These are phyloP conservation scores for Helicolenus hilgendorfi DNA, from an alignment of 2,797 vertebrate species.

Conservation along the genomic window DNA sequence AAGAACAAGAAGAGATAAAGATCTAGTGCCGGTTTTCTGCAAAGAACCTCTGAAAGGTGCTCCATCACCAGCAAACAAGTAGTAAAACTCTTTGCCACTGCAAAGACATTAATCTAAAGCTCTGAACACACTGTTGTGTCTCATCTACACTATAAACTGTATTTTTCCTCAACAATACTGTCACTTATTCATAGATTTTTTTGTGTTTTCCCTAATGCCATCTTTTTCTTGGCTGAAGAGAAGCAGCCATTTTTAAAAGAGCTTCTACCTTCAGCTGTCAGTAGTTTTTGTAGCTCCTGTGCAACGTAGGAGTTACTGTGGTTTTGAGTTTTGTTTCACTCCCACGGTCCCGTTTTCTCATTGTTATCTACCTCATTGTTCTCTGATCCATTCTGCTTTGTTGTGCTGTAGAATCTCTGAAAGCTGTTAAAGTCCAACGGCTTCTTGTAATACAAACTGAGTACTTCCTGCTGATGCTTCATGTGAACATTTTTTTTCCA, in stretches of 20 bases:
- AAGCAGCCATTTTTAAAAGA: neutral
- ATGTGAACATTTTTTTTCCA: conserved; percentile 20
- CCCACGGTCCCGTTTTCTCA: neutral
- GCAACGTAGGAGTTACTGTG: neutral
- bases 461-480: neutral
- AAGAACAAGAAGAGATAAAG: neutral
- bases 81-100: neutral
- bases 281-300: neutral
- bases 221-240: neutral
- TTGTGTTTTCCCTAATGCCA: neutral
- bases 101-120: neutral
- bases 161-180: neutral
- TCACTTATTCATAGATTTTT: neutral
- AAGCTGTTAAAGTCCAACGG: neutral
- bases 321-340: conserved; percentile 12
- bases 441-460: neutral
- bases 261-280: neutral
- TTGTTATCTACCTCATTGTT: conserved; percentile 5
- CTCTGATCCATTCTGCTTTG: conserved; percentile 6
- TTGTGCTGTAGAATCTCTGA: neutral
- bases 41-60: neutral
- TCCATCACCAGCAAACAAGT: conserved; percentile 11
- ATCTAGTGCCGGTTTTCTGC: neutral
- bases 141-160: neutral
- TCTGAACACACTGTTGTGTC: neutral